phyloP scores from a whole-genome alignment of 2,113 vertebrate species.

The Emydocephalus ijimae region DNA sequence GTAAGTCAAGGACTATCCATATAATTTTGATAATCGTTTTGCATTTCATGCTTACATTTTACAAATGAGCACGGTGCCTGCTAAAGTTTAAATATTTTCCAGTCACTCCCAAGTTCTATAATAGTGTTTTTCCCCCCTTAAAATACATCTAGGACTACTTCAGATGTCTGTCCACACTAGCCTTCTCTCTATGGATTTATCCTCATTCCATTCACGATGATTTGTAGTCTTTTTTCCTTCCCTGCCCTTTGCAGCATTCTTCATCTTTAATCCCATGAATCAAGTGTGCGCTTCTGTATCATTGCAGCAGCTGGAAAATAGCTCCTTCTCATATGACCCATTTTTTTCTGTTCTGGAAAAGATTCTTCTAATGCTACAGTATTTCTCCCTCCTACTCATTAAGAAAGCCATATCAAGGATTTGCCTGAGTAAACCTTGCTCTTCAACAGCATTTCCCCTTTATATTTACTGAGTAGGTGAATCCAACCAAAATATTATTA shows the following conservation, averaged over 20 bases:
- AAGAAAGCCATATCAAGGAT: not conserved
- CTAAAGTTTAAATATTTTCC: not conserved
- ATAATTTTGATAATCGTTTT: not conserved
- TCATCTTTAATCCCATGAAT: slow-evolving; percentile 11
- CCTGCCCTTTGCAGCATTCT: not conserved
- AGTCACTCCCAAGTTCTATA: not conserved
- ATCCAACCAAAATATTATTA: not conserved
- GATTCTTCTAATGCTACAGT: not conserved
- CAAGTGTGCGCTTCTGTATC: not conserved
- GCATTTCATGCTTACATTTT: not conserved
- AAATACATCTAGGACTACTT: slow-evolving; percentile 4
- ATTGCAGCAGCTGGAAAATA: not conserved
- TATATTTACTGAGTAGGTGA: not conserved
- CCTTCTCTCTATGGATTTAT: slow-evolving; percentile 4
- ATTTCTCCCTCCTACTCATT: not conserved
- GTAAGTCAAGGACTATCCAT: not conserved
- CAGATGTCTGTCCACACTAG: not conserved
- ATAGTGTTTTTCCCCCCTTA: not conserved
- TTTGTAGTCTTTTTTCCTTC: slow-evolving; percentile 2
- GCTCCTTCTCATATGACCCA: not conserved
- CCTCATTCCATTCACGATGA: slow-evolving; percentile 16
- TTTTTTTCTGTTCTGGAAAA: not conserved
- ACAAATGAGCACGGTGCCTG: not conserved
- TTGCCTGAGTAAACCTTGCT: not conserved
- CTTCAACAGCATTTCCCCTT: not conserved